These are phyloP conservation scores for Planiliza haematocheilus DNA, from an alignment of 2,113 vertebrate species.

Conservation along the genomic window DNA sequence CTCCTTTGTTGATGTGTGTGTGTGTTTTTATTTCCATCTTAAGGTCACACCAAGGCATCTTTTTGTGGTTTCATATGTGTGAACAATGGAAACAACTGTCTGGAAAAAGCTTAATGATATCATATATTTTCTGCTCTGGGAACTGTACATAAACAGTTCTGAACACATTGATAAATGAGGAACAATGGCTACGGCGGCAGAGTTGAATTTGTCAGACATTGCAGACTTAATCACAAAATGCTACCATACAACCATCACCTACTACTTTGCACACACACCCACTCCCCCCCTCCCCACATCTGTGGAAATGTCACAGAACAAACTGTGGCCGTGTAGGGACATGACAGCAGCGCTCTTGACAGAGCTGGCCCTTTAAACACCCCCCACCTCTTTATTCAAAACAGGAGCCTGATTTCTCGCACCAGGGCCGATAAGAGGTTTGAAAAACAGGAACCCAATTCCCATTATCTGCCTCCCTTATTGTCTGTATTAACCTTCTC, in stretches of 20 bases:
- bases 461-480: conserved; percentile 90
- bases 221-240: background rate
- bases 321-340: conserved; percentile 40
- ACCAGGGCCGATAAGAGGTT: conserved; percentile 85
- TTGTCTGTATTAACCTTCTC: conserved; percentile 97
- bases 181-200: background rate
- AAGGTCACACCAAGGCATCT: background rate
- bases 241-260: background rate
- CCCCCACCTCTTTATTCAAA: conserved; percentile 80
- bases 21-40: background rate
- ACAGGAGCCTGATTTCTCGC: conserved; percentile 83
- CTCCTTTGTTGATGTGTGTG: background rate
- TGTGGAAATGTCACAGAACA: conserved; percentile 67
- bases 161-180: background rate
- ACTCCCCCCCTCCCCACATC: background rate
- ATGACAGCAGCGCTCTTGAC: conserved; percentile 62
- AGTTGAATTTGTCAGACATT: conserved; percentile 6
- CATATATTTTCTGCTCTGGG: background rate
- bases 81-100: background rate
- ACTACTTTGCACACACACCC: background rate
- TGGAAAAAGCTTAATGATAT: conserved; percentile 1
- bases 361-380: conserved; percentile 82
- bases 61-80: background rate
- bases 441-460: conserved; percentile 90
- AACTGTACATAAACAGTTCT: background rate